Conservation (phyloP, 2,888 invertebrate species). For the Eilema sororculum region DNA sequence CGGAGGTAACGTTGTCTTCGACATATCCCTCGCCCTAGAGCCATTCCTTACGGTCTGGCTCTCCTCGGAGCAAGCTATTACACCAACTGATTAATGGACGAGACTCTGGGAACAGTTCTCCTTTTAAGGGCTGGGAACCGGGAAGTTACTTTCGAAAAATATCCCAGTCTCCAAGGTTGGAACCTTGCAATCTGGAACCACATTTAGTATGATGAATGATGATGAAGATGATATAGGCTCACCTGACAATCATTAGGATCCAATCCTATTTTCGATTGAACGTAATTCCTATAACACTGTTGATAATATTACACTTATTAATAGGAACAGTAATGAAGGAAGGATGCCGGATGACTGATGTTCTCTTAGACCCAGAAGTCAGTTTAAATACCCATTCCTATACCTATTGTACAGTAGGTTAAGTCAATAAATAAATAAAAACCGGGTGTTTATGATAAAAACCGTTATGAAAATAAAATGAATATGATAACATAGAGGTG, state of each 20-base stretch:
- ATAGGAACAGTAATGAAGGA: background rate
- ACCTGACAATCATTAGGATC: background rate
- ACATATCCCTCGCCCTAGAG: too few relatives aligned
- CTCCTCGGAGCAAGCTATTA: background rate
- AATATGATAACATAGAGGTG: conserved; percentile 3
- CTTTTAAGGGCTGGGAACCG: too few relatives aligned
- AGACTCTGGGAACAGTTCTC: too few relatives aligned
- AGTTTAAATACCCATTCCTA: conserved; percentile 7
- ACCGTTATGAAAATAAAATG: conserved; percentile 1
- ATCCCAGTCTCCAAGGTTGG: background rate
- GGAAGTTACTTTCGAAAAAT: too few relatives aligned
- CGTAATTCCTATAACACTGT: background rate
- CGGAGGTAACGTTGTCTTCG: too few relatives aligned
- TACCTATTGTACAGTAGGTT: conserved; percentile 8
- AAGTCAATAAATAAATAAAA: conserved; percentile 8
- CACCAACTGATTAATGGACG: background rate
- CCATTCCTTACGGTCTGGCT: too few relatives aligned
- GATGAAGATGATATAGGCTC: background rate
- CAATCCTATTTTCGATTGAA: background rate
- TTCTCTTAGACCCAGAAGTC: conserved; percentile 5
- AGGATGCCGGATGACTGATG: background rate
- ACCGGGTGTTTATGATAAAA: conserved; percentile 2
- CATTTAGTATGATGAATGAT: too few relatives aligned
- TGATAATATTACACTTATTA: background rate
- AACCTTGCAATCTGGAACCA: background rate